Evolutionary conservation across 2,113 vertebrate species (phyloP).

Genomic region (Lota lota): DNA sequence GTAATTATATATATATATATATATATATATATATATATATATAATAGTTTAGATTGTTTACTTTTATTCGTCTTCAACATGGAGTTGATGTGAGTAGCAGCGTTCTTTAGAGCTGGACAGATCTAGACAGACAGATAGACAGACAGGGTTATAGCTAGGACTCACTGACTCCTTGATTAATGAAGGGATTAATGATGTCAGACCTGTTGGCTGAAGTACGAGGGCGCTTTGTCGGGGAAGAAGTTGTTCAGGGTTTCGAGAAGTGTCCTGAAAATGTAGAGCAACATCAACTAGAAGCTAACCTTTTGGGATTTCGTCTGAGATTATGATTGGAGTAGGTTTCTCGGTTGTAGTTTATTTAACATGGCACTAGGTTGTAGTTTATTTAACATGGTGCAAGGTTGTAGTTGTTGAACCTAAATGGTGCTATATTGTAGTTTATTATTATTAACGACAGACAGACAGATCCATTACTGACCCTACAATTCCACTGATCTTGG

Average conservation of each 20-base stretch:
- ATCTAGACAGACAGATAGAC: constrained; percentile 76
- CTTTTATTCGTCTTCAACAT: constrained; percentile 86
- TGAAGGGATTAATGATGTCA: constrained; percentile 6
- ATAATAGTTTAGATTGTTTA: too few relatives aligned
- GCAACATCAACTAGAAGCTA: neutral
- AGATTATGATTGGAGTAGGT: too few relatives aligned
- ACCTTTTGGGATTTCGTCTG: too few relatives aligned
- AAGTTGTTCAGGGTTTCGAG: constrained; percentile 84
- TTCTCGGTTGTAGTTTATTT: too few relatives aligned
- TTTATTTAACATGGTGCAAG: too few relatives aligned
- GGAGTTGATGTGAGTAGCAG: constrained; percentile 85
- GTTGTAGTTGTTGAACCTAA: too few relatives aligned
- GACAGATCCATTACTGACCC: constrained; percentile 65
- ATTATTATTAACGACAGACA: too few relatives aligned
- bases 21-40: too few relatives aligned
- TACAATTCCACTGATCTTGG: constrained; percentile 84
- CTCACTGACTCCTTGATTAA: neutral
- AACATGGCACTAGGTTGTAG: too few relatives aligned
- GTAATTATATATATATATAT: too few relatives aligned
- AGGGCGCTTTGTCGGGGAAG: constrained; percentile 83
- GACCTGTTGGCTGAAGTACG: constrained; percentile 88
- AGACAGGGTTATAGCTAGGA: neutral
- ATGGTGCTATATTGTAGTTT: too few relatives aligned
- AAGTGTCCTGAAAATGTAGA: constrained; percentile 78
- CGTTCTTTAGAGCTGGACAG: constrained; percentile 84